Percentiles rank a stretch among this genome's conserved stretches.
Conservation (phyloP, 2,113 vertebrate genomes). For the Pelmatolapia mariae region DNA sequence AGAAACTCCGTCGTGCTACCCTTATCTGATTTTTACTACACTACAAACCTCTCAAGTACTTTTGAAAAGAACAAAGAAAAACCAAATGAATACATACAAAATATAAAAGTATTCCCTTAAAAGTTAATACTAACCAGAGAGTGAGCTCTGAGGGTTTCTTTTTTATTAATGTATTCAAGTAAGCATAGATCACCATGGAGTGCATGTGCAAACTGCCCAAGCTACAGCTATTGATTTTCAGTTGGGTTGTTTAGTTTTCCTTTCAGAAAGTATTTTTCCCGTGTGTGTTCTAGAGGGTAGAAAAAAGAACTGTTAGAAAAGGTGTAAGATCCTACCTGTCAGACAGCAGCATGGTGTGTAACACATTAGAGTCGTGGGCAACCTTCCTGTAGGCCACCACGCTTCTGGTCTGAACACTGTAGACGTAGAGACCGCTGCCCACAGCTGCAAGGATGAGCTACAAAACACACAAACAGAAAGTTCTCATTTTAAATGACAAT, state of each 20-base stretch:
- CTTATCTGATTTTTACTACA: not conserved
- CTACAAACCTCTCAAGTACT: not conserved
- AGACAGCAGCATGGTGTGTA: constrained; percentile 74
- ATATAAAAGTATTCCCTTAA: not conserved
- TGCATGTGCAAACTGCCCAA: not conserved
- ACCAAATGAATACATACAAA: not conserved
- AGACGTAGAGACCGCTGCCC: constrained; percentile 90
- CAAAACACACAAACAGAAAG: not conserved
- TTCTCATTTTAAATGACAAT: not conserved
- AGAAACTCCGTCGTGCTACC: not conserved
- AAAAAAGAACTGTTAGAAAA: not conserved
- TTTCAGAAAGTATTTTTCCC: not conserved
- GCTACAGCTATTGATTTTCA: not conserved
- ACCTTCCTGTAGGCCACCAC: constrained; percentile 88
- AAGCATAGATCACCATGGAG: not conserved
- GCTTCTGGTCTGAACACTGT: constrained; percentile 79
- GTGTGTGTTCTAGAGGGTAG: not conserved
- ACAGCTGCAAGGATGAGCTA: constrained; percentile 88
- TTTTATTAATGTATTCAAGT: not conserved
- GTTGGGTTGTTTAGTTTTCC: not conserved
- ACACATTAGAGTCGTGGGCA: constrained; percentile 88
- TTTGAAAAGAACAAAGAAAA: not conserved
- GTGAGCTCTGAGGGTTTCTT: not conserved
- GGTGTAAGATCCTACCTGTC: constrained; percentile 30
- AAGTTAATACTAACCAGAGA: not conserved